A percentile compares a stretch with the other conserved stretches of the same genome.
Evolutionary conservation across 2,888 invertebrate species (phyloP).

Genomic region (Oegoconia quadripuncta): DNA sequence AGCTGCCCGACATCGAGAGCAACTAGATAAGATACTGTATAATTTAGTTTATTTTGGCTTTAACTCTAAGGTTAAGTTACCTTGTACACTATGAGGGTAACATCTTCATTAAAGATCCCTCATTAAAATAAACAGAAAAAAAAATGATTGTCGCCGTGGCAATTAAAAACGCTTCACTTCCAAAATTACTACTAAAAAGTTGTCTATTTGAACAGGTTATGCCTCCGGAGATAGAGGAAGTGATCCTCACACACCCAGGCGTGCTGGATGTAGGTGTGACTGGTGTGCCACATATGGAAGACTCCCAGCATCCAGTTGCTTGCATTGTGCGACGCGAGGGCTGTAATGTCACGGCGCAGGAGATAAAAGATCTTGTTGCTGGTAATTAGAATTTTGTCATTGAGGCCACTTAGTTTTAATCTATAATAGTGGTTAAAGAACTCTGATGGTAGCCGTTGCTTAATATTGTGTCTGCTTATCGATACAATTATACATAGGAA

Average conservation of each 20-base stretch:
- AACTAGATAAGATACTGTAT: too few relatives aligned
- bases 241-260: slow-evolving; percentile 41
- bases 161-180: background rate
- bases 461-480: too few relatives aligned
- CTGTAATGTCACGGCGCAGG: background rate
- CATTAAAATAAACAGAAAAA: background rate
- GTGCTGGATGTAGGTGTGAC: slow-evolving; percentile 52
- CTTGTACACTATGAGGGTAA: background rate
- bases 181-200: background rate
- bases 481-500: too few relatives aligned
- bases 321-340: background rate
- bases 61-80: too few relatives aligned
- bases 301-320: background rate
- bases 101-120: background rate
- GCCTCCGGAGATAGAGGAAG: slow-evolving; percentile 52
- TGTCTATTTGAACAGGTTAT: slow-evolving; percentile 44
- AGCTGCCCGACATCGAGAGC: too few relatives aligned
- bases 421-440: too few relatives aligned
- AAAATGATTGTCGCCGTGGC: too few relatives aligned
- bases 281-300: slow-evolving; percentile 11
- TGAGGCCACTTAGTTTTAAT: too few relatives aligned
- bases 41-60: too few relatives aligned
- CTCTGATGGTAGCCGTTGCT: too few relatives aligned
- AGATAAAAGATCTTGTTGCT: background rate
- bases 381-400: too few relatives aligned